Percentiles rank a stretch among this genome's conserved stretches.
phyloP scores from a whole-genome alignment of 1,140 invertebrate species.

The Lanistes nyassanus region DNA sequence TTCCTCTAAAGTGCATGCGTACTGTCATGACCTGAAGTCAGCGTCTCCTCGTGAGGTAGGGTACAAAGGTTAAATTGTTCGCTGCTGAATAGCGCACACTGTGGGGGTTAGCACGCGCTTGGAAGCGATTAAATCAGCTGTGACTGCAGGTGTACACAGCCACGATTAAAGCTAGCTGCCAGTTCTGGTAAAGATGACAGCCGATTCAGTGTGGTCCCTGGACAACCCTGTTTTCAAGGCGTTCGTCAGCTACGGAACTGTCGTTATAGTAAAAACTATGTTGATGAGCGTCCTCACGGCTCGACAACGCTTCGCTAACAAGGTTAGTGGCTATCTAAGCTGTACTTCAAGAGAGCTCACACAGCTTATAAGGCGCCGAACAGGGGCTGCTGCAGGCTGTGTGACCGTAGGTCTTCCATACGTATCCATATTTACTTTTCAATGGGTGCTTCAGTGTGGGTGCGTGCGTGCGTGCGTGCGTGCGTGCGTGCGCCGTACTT shows the following conservation, averaged over 20 bases:
- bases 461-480: not conserved
- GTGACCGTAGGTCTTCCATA: not conserved
- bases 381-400: not conserved
- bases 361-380: not conserved
- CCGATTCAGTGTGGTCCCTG: conserved; percentile 15
- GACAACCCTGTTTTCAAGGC: conserved; percentile 41
- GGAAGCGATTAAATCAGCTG: not conserved
- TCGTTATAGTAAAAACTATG: conserved; percentile 74
- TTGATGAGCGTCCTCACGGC: conserved; percentile 71
- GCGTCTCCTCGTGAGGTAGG: no score
- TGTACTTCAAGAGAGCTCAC: not conserved
- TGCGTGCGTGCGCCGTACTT: not conserved
- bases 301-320: conserved; percentile 70
- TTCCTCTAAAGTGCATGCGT: no score
- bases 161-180: not conserved
- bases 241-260: conserved; percentile 43
- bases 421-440: no score
- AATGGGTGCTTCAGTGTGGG: not conserved
- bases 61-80: no score
- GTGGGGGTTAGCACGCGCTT: not conserved
- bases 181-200: not conserved
- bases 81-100: no score
- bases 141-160: not conserved
- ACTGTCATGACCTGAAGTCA: no score
- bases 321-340: conserved; percentile 66